Conservation (phyloP, 2,797 vertebrate genomes). For the Arrhamphus sclerolepis region DNA sequence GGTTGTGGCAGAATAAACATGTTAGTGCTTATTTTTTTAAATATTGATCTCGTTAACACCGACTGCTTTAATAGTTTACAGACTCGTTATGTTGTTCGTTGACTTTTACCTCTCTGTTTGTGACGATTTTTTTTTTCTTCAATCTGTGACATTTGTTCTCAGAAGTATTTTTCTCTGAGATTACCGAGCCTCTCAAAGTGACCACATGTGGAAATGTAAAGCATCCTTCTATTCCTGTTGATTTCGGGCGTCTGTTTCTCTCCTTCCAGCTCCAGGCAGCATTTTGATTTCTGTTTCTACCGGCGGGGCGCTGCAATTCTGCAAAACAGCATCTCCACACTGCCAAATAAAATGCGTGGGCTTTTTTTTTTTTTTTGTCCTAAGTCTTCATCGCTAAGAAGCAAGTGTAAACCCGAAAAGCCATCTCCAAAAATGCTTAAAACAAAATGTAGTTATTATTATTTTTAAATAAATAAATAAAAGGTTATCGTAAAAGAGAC, state of each 20-base stretch:
- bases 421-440: background rate
- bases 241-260: constrained; percentile 30
- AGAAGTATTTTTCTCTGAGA: background rate
- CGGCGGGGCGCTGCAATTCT: constrained; percentile 37
- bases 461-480: constrained; percentile 1
- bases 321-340: constrained; percentile 25
- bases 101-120: too few relatives aligned
- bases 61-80: background rate
- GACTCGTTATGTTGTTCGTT: too few relatives aligned
- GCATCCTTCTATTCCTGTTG: too few relatives aligned
- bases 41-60: too few relatives aligned
- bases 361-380: background rate
- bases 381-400: constrained; percentile 25
- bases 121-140: background rate
- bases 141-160: too few relatives aligned
- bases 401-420: too few relatives aligned
- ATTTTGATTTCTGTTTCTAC: constrained; percentile 46
- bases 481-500: constrained; percentile 42
- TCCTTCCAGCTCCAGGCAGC: constrained; percentile 22
- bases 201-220: constrained; percentile 33
- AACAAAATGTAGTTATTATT: background rate
- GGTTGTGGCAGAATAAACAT: constrained; percentile 15
- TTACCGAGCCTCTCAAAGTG: constrained; percentile 22
- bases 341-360: background rate
- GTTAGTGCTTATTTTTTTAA: constrained; percentile 1